Evolutionary conservation across 2,797 vertebrate species (phyloP).

Genomic region (Sebastes glaucus): DNA sequence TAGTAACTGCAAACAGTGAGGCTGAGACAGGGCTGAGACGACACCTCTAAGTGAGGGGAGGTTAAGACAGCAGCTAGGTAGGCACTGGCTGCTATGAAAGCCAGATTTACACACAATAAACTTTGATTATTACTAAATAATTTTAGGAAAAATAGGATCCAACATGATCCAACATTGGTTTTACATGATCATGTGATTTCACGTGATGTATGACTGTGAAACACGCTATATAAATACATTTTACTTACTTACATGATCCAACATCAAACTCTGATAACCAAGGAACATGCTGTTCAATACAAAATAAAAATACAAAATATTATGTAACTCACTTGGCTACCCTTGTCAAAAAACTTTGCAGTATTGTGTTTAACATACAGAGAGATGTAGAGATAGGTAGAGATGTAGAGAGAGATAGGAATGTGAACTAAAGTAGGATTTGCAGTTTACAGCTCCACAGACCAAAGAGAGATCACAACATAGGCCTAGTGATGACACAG

Average conservation of each 20-base stretch:
- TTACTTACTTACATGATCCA: background rate
- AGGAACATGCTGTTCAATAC: background rate
- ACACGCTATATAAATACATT: too few relatives aligned
- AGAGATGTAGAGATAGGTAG: too few relatives aligned
- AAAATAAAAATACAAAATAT: background rate
- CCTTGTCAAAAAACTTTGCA: background rate
- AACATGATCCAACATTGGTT: too few relatives aligned
- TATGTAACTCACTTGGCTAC: background rate
- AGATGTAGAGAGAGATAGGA: too few relatives aligned
- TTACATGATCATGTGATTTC: too few relatives aligned
- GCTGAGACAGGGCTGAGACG: background rate
- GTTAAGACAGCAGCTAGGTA: background rate
- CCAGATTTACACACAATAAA: constrained; percentile 9
- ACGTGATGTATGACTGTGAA: too few relatives aligned
- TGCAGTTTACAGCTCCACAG: background rate
- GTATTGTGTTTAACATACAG: background rate
- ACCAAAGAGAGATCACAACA: background rate
- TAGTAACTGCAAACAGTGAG: constrained; percentile 1
- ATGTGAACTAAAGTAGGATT: background rate
- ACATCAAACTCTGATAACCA: background rate
- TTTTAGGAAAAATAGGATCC: background rate
- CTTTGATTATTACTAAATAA: background rate
- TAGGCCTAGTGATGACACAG: background rate
- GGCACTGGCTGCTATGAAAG: background rate
- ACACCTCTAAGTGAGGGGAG: background rate